Evolutionary conservation across 1,140 invertebrate genomes (phyloP).

Genomic region (Antheraea pernyi): DNA sequence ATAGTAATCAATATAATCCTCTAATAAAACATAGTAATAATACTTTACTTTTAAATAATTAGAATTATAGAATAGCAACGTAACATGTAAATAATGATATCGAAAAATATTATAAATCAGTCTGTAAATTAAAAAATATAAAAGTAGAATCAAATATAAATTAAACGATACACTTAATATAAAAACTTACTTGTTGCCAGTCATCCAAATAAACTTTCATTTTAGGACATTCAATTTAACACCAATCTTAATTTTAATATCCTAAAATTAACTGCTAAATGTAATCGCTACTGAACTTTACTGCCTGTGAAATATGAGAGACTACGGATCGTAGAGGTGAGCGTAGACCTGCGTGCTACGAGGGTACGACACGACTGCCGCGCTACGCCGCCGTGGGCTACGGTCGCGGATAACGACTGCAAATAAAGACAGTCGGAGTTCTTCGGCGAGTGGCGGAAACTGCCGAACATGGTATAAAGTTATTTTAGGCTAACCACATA

Average conservation of each 20-base stretch:
- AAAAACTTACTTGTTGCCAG: slow-evolving; percentile 29
- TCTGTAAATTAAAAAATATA: slow-evolving; percentile 1
- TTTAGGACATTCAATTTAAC: slow-evolving; percentile 18
- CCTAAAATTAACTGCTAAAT: not conserved
- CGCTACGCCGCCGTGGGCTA: slow-evolving; percentile 51
- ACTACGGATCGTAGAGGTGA: slow-evolving; percentile 15
- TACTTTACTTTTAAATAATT: too few relatives aligned
- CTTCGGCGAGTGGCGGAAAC: slow-evolving; percentile 55
- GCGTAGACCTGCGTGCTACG: slow-evolving; percentile 49
- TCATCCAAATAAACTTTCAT: slow-evolving; percentile 23
- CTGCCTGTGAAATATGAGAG: not conserved
- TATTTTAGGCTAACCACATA: slow-evolving; percentile 45
- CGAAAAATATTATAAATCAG: not conserved
- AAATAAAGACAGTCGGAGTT: slow-evolving; percentile 56
- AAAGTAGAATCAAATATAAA: not conserved
- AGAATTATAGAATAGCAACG: too few relatives aligned
- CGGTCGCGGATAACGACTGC: slow-evolving; percentile 40
- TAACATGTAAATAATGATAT: not conserved
- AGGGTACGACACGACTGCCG: slow-evolving; percentile 61
- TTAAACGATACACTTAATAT: not conserved
- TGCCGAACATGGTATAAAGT: slow-evolving; percentile 46
- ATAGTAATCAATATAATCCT: too few relatives aligned
- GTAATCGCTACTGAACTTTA: slow-evolving; percentile 2
- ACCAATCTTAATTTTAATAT: slow-evolving; percentile 7
- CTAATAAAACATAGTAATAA: too few relatives aligned